Evolutionary conservation across 2,888 invertebrate species (phyloP).

Genomic region (Theodoxus fluviatilis): DNA sequence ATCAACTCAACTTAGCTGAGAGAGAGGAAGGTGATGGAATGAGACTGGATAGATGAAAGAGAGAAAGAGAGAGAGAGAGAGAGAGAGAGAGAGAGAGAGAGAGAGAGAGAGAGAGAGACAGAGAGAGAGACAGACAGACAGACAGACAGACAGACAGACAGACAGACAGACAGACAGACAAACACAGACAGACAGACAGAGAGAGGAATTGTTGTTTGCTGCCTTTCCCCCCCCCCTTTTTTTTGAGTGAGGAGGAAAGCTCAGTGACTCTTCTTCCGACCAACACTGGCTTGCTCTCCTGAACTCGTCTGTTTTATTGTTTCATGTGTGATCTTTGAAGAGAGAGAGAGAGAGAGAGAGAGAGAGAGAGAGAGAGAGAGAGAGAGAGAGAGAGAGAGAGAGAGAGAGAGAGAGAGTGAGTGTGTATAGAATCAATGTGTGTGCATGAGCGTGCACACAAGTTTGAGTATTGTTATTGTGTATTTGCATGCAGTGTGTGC

Average conservation of each 20-base stretch:
- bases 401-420: neutral
- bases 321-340: neutral
- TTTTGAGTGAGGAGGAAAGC: too few relatives aligned
- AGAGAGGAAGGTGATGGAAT: too few relatives aligned
- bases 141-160: constrained; percentile 1
- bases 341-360: neutral
- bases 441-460: too few relatives aligned
- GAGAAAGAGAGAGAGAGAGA: constrained; percentile 11
- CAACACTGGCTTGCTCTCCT: too few relatives aligned
- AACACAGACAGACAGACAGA: neutral
- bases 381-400: constrained; percentile 14
- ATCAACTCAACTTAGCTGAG: too few relatives aligned
- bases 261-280: too few relatives aligned
- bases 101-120: neutral
- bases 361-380: neutral
- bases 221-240: too few relatives aligned
- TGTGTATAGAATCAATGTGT: too few relatives aligned
- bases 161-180: neutral
- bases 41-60: too few relatives aligned
- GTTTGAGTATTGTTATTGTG: too few relatives aligned
- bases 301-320: neutral
- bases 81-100: neutral
- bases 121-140: neutral
- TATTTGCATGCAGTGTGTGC: too few relatives aligned
- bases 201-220: too few relatives aligned